These are phyloP conservation scores for Galerucella calmariensis DNA, from an alignment of 2,888 invertebrate species.

Conservation along the genomic window DNA sequence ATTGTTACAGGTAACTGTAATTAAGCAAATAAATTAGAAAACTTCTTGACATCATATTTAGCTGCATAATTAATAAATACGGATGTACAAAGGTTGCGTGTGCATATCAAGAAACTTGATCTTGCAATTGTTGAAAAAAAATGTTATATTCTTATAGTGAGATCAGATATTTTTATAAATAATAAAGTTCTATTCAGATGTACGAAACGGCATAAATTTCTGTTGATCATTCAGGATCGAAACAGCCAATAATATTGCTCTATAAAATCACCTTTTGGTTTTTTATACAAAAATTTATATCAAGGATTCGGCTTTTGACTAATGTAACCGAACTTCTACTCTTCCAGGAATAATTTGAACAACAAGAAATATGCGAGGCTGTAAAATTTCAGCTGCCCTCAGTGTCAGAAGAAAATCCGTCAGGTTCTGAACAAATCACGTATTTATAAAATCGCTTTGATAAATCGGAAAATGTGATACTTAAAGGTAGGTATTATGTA, in stretches of 20 bases:
- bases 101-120: not conserved
- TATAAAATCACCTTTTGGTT: no score
- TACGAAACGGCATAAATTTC: not conserved
- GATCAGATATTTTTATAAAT: not conserved
- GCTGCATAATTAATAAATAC: conserved; percentile 2
- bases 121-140: conserved; percentile 9
- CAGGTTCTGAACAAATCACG: no score
- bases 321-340: no score
- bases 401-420: no score
- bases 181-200: not conserved
- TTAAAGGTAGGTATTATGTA: no score
- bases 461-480: no score
- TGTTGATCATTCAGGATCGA: not conserved
- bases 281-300: no score
- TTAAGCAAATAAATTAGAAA: not conserved
- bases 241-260: not conserved
- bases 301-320: no score
- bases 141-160: not conserved
- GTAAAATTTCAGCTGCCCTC: no score
- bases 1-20: not conserved
- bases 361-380: no score
- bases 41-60: not conserved
- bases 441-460: no score
- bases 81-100: conserved; percentile 3
- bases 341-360: no score